Conservation (phyloP, 1,140 invertebrate species). For the Episyrphus balteatus region DNA sequence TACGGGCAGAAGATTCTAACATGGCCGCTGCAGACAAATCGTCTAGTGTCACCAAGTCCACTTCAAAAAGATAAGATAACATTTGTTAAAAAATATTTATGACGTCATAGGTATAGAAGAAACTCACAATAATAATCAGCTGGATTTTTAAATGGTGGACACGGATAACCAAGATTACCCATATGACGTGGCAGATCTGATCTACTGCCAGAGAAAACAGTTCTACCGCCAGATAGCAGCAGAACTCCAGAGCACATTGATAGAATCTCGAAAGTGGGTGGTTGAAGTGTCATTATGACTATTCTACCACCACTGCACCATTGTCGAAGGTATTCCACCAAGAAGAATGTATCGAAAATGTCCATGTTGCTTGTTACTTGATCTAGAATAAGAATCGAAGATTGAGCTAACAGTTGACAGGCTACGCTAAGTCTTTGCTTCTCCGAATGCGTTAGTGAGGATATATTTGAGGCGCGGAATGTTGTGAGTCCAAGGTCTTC, state of each 20-base stretch:
- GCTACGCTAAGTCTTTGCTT: conserved; percentile 73
- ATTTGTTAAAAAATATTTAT: not conserved
- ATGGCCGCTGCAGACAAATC: conserved; percentile 86
- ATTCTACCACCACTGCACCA: conserved; percentile 79
- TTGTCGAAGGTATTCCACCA: conserved; percentile 85
- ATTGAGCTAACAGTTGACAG: conserved; percentile 72
- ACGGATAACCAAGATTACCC: conserved; percentile 85
- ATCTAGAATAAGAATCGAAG: conserved; percentile 74
- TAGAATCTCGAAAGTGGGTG: conserved; percentile 90
- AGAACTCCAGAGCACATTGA: conserved; percentile 82
- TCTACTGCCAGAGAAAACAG: conserved; percentile 81
- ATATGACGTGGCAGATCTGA: conserved; percentile 88
- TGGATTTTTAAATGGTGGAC: conserved; percentile 91
- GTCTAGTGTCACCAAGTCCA: conserved; percentile 87
- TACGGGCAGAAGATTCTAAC: conserved; percentile 84
- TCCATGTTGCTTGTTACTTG: conserved; percentile 88
- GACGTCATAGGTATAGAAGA: not conserved
- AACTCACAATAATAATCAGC: conserved; percentile 89
- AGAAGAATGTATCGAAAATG: conserved; percentile 91
- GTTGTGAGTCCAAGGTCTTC: conserved; percentile 83
- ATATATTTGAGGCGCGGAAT: conserved; percentile 67
- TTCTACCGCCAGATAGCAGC: conserved; percentile 74
- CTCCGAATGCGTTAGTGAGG: conserved; percentile 73
- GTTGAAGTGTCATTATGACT: conserved; percentile 84
- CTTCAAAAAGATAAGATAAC: conserved; percentile 40